These are phyloP conservation scores for Heliconius ethilla DNA, from an alignment of 2,888 invertebrate species.

Conservation along the genomic window DNA sequence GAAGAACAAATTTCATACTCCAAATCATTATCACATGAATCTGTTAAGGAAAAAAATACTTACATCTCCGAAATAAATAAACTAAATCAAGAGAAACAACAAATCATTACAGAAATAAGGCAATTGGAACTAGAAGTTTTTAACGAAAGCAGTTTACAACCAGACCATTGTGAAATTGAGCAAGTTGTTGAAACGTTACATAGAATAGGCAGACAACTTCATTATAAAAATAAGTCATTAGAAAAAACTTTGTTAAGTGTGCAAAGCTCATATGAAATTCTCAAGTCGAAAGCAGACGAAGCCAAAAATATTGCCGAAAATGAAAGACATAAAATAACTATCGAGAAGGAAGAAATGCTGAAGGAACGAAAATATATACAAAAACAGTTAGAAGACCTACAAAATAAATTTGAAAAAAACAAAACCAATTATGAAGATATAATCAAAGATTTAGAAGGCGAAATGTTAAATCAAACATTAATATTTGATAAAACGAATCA, in stretches of 20 bases:
- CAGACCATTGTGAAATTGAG: slow-evolving; percentile 56
- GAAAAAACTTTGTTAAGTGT: slow-evolving; percentile 66
- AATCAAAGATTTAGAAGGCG: slow-evolving; percentile 66
- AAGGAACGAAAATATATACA: slow-evolving; percentile 60
- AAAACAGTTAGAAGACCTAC: slow-evolving; percentile 57
- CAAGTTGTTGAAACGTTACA: slow-evolving; percentile 62
- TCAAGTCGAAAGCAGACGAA: slow-evolving; percentile 71
- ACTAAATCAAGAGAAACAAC: slow-evolving; percentile 63
- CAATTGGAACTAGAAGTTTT: slow-evolving; percentile 64
- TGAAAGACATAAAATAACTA: slow-evolving; percentile 69
- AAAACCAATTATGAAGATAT: slow-evolving; percentile 54
- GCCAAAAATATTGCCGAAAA: slow-evolving; percentile 69
- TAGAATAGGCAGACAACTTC: slow-evolving; percentile 59
- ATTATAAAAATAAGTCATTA: slow-evolving; percentile 54
- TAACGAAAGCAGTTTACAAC: slow-evolving; percentile 62
- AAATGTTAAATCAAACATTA: slow-evolving; percentile 66
- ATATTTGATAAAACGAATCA: slow-evolving; percentile 64
- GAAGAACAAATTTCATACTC: slow-evolving; percentile 60
- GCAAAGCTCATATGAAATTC: slow-evolving; percentile 68
- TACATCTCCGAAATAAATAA: slow-evolving; percentile 56
- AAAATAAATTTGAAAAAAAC: slow-evolving; percentile 60
- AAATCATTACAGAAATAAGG: slow-evolving; percentile 63
- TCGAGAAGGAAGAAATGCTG: slow-evolving; percentile 71
- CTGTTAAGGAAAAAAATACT: slow-evolving; percentile 56
- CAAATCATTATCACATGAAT: slow-evolving; percentile 57